phyloP scores from a whole-genome alignment of 2,797 vertebrate genomes.

The Oreonectes daqikongensis region DNA sequence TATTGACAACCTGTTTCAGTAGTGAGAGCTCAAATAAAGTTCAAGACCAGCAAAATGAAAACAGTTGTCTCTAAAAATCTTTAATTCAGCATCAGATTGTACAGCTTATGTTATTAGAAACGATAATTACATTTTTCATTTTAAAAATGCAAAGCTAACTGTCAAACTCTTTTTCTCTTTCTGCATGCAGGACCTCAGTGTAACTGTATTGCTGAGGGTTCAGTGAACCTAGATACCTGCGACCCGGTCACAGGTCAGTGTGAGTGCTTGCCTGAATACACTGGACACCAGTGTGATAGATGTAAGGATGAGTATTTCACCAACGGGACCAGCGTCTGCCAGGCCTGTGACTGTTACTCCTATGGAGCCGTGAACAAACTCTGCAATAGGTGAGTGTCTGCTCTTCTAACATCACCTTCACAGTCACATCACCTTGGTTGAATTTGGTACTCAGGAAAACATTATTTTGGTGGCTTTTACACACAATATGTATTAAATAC shows the following conservation, averaged over 20 bases:
- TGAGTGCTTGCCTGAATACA: conserved; percentile 56
- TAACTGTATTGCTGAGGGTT: conserved; percentile 63
- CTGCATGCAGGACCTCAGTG: conserved; percentile 47
- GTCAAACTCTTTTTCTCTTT: neutral
- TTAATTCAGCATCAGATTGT: no score
- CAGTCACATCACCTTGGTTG: neutral
- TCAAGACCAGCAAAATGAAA: no score
- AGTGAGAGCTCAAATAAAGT: no score
- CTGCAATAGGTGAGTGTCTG: conserved; percentile 58
- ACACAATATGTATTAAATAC: neutral
- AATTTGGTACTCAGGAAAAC: neutral
- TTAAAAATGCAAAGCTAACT: neutral
- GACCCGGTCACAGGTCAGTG: conserved; percentile 57
- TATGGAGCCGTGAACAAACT: conserved; percentile 49
- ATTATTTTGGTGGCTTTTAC: neutral
- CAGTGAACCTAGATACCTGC: conserved; percentile 49
- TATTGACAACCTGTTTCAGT: no score
- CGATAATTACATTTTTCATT: neutral
- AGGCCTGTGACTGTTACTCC: conserved; percentile 59
- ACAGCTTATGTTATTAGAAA: neutral
- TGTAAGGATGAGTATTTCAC: conserved; percentile 59
- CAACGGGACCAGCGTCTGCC: conserved; percentile 57
- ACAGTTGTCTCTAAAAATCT: no score
- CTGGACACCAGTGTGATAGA: conserved; percentile 55
- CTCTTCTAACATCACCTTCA: neutral